Base-by-base conservation (phyloP, 2,888 invertebrate species). In the Conistra vaccinii region DNA sequence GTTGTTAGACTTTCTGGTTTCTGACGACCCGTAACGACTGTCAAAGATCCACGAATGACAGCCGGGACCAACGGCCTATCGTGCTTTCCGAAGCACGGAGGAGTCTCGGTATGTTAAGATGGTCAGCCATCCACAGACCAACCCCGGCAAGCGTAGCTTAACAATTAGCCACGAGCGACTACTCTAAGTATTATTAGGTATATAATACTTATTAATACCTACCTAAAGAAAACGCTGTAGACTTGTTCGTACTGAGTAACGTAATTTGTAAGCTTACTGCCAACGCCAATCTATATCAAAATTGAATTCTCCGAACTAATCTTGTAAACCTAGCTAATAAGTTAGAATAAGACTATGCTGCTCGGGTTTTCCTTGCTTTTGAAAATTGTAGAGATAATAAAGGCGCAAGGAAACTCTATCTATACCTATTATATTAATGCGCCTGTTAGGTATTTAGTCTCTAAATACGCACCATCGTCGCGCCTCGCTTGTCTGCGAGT, bases 291-390 rank as follows among this genome's bases (percentile, higher is more conserved):
- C 29, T n/a, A 45, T 66, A 53, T 48, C 45, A 72, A 62, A 74
- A 74, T 76, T 67, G 53, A 66, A 55, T 67, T 61, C 10, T 29
- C 23, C 4, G 45, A 74, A 53, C 48, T 75, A 62, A 75, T 67
- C 61, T 39, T 39, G 51, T 60, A 58, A 60, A 60, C 42, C 26
- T 65, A 42, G 65, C 26, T 74, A 45, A 75, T 75, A 55, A 67
- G 29, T 26, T 48, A 48, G n/a, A 75, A 67, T 39, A 62, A 67
- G 61, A 76, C 57, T 67, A 14, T 12, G 51, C 67, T 35, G 29
- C n/a, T 51, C 26, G 35, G n/a, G 7, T 62, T 58, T n/a, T n/a
- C 39, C 10, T 51, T 53, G 29, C 29, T 10, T 26, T 26, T 35
- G 32, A 60, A 60, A 53, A 42, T 60, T 39, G 32, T 39, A 7